Base-by-base conservation (phyloP, 2,888 invertebrate species). In the Rambutsinella grinnellia region DNA sequence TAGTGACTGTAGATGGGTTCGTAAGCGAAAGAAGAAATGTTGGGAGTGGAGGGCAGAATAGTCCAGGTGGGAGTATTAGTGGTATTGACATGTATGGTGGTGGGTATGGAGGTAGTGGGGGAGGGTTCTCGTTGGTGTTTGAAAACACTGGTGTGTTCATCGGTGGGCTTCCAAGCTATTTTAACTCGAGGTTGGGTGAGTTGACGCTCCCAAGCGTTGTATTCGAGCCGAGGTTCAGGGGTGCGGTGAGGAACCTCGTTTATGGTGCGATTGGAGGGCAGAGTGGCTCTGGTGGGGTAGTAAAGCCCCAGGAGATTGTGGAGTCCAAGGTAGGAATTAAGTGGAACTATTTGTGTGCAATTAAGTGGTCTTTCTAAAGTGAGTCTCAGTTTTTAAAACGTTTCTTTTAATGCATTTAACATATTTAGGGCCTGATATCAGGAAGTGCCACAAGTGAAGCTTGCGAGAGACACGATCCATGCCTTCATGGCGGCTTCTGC, bases 141-240 rank as follows among this genome's bases (percentile, higher is more conserved):
- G 93, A 93, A 79, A 96, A 96, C 88, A 95, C 96, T 28, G 95
- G 95, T 87, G 95, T 98, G 76, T 98, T 95, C 88, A 92, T 98
- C 81, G 98, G 98, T n/a, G 98, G 98, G 27, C 93, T 98, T 90
- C 97, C 97, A 79, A 91, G 92, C 78, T 94, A 94, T 93, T 96
- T 96, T 87, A 93, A 93, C 86, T 92, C 93, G 80, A 95, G 95
- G 87, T 88, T 96, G 84, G 93, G 94, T 13, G 89, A 93, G 63
- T 88, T 97, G 77, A 94, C 96, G 0, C 87, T 96, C 80, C 96
- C 96, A 2, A 94, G 94, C 82, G 96, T 95, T 77, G 94, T 96
- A 84, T 96, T 96, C 86, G 96, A 97, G 87, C 96, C 96, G 1
- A 90, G 95, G 85, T 96, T 96, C 87, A 91, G 93, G 47, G 98